A percentile compares a stretch with the other conserved stretches of the same genome.
Conservation (phyloP, 2,113 vertebrate species). For the Odobenus rosmarus region DNA sequence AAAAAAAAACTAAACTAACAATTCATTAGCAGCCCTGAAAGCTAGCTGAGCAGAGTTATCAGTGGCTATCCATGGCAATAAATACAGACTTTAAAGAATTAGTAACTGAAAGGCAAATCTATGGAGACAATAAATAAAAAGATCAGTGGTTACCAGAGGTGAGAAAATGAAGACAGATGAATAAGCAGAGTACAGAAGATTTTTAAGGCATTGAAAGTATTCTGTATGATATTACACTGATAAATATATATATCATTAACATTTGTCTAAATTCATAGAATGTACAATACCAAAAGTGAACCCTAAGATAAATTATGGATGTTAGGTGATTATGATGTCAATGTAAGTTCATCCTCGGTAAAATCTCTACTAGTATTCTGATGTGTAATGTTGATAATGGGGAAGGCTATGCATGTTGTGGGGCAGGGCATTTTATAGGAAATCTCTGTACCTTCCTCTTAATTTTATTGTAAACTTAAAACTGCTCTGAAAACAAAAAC, state of each 20-base stretch:
- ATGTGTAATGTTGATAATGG: not conserved
- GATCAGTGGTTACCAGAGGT: not conserved
- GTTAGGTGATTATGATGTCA: not conserved
- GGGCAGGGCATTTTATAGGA: not conserved
- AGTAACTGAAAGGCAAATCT: not conserved
- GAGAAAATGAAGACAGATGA: not conserved
- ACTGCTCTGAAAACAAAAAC: not conserved
- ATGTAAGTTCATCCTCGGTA: not conserved
- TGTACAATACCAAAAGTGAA: not conserved
- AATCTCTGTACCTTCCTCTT: not conserved
- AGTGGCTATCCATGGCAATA: not conserved
- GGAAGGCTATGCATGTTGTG: not conserved
- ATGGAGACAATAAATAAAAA: not conserved
- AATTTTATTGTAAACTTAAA: not conserved
- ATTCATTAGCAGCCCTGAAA: not conserved
- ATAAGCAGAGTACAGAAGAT: not conserved
- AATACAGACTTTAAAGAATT: not conserved
- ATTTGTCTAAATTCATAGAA: not conserved
- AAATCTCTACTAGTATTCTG: not conserved
- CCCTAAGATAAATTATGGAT: not conserved
- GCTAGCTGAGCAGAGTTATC: not conserved
- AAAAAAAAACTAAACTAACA: not conserved
- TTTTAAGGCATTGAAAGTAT: not conserved
- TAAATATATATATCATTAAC: not conserved
- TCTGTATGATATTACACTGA: not conserved